A percentile compares a stretch with the other conserved stretches of the same genome.
phyloP scores from a whole-genome alignment of 1,140 invertebrate species.

The Platorchestia sp. region DNA sequence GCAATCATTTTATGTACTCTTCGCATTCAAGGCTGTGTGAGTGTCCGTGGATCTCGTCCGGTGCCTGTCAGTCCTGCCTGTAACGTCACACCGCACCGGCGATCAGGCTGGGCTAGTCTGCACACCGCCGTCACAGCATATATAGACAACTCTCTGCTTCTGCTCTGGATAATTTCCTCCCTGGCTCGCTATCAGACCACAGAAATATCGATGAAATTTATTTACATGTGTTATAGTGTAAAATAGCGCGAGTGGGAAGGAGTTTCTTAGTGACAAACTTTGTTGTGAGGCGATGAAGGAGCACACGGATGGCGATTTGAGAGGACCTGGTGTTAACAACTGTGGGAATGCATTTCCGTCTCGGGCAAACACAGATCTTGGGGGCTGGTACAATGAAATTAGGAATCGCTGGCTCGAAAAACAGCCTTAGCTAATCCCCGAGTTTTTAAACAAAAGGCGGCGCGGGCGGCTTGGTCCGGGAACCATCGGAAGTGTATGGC shows the following conservation, averaged over 20 bases:
- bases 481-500: not conserved
- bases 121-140: no score
- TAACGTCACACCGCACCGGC: no score
- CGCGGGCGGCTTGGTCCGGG: no score
- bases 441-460: not conserved
- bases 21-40: no score
- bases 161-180: no score
- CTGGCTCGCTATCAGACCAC: no score
- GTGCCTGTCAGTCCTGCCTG: no score
- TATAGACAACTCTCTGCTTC: no score
- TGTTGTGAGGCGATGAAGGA: not conserved
- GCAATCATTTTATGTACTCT: no score
- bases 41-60: no score
- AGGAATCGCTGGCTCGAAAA: not conserved
- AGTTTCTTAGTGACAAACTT: not conserved
- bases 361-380: not conserved
- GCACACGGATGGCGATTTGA: not conserved
- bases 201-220: not conserved
- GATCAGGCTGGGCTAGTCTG: no score
- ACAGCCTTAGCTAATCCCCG: not conserved
- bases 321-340: not conserved
- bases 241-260: not conserved
- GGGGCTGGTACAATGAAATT: not conserved
- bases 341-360: not conserved
- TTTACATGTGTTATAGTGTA: not conserved